Conservation (phyloP, 2,113 vertebrate species). For the Brachionichthys hirsutus region DNA sequence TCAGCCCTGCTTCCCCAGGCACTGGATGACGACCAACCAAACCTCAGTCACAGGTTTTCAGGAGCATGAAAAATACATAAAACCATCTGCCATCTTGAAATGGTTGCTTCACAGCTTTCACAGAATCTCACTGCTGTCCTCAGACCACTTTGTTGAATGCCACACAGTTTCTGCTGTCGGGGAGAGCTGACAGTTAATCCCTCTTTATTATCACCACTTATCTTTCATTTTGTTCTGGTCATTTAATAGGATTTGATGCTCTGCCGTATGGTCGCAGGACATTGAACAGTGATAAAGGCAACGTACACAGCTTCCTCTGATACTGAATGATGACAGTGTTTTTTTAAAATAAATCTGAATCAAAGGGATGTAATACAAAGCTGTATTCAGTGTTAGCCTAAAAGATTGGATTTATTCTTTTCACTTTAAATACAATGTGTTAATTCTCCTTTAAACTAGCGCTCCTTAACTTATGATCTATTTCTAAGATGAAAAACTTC, state of each 20-base stretch:
- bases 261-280: conserved; percentile 41
- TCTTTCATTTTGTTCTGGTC: conserved; percentile 29
- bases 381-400: conserved; percentile 25
- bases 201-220: conserved; percentile 40
- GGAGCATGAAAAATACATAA: conserved; percentile 72
- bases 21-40: conserved; percentile 67
- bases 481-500: no score
- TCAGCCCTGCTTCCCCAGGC: conserved; percentile 67
- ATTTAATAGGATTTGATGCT: conserved; percentile 42
- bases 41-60: conserved; percentile 72
- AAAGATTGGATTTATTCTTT: background rate
- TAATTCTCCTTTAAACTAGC: no score
- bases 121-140: conserved; percentile 51
- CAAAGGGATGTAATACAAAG: conserved; percentile 37
- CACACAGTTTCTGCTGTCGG: conserved; percentile 39
- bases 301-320: conserved; percentile 36
- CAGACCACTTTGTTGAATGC: conserved; percentile 55
- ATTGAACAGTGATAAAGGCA: conserved; percentile 41
- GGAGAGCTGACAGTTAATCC: conserved; percentile 31
- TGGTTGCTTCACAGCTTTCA: conserved; percentile 43
- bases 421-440: no score
- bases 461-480: no score
- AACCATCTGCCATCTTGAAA: conserved; percentile 64
- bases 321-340: conserved; percentile 32
- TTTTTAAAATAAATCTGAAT: conserved; percentile 47